These are phyloP conservation scores for Whitmania pigra DNA, from an alignment of 1,140 invertebrate species.

Conservation along the genomic window DNA sequence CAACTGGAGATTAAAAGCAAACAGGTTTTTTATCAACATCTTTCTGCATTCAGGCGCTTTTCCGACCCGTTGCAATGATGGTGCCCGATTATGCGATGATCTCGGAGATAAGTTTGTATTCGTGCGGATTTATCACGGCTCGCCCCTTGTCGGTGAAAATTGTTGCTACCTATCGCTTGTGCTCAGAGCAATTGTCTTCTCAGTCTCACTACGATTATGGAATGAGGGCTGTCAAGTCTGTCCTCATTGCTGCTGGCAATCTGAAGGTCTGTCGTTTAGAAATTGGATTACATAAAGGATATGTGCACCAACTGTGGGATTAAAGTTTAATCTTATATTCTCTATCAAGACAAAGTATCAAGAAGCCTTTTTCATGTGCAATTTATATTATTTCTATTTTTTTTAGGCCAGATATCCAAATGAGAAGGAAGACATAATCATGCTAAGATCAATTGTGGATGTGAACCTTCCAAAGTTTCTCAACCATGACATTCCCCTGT, in stretches of 20 bases:
- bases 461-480: constrained; percentile 86
- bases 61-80: constrained; percentile 93
- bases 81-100: constrained; percentile 88
- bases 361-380: too few species aligned
- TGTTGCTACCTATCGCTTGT: constrained; percentile 78
- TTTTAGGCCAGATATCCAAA: constrained; percentile 60
- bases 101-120: constrained; percentile 81
- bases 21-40: not conserved
- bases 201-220: constrained; percentile 93
- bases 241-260: constrained; percentile 69
- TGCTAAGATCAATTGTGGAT: constrained; percentile 72
- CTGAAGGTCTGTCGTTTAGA: constrained; percentile 33
- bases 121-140: constrained; percentile 79
- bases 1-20: too few species aligned
- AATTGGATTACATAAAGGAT: not conserved
- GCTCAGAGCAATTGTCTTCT: constrained; percentile 83
- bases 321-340: not conserved
- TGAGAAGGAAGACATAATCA: constrained; percentile 57
- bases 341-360: not conserved
- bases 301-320: not conserved
- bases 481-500: constrained; percentile 71
- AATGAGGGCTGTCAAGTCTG: constrained; percentile 48
- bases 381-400: too few species aligned
- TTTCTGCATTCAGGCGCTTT: constrained; percentile 49
- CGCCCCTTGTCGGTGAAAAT: constrained; percentile 80